Conservation (phyloP, 2,797 vertebrate species). For the Hippoglossus hippoglossus region DNA sequence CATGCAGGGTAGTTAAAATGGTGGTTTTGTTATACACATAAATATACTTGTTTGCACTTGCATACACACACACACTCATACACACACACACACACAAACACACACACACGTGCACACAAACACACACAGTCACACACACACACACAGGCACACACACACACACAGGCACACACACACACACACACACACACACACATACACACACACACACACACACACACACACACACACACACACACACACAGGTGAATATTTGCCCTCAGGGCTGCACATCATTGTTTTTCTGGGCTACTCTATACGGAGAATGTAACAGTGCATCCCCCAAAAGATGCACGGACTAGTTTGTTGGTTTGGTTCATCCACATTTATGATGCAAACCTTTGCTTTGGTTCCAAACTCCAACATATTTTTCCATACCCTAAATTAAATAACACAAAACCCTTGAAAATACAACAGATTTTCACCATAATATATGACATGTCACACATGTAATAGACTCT, state of each 20-base stretch:
- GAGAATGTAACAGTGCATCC: constrained; percentile 49
- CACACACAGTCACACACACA: constrained; percentile 46
- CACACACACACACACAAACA: too few relatives aligned
- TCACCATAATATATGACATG: constrained; percentile 13
- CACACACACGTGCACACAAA: constrained; percentile 37
- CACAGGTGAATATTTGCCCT: constrained; percentile 72
- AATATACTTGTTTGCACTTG: constrained; percentile 49
- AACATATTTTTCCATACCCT: background rate
- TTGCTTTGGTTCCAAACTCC: background rate
- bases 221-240: constrained; percentile 45
- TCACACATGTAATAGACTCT: constrained; percentile 46
- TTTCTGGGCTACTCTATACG: constrained; percentile 53
- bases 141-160: too few relatives aligned
- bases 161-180: too few relatives aligned
- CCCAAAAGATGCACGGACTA: constrained; percentile 45
- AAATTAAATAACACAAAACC: constrained; percentile 8
- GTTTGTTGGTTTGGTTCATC: constrained; percentile 29
- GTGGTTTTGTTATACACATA: constrained; percentile 50
- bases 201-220: constrained; percentile 37
- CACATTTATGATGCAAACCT: constrained; percentile 31
- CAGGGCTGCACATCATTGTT: constrained; percentile 70
- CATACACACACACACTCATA: constrained; percentile 21
- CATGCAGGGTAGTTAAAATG: constrained; percentile 51
- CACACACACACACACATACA: too few relatives aligned
- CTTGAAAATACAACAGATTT: background rate